Evolutionary conservation across 1,140 invertebrate species (phyloP).

Genomic region (Aleiodes sp.): DNA sequence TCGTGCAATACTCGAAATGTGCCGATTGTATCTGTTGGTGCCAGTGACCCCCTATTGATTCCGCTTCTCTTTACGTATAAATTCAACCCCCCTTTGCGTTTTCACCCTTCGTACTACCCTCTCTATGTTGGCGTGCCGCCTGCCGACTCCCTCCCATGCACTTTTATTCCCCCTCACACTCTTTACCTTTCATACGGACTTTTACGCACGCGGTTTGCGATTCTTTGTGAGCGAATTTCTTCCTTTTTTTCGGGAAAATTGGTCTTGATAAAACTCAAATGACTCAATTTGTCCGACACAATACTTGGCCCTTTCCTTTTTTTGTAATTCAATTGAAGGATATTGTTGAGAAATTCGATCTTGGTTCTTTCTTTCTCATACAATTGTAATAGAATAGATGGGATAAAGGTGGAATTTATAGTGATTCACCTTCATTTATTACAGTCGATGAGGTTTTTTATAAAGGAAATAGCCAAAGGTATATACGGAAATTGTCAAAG

Average conservation of each 20-base stretch:
- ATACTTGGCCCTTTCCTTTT: too few relatives aligned
- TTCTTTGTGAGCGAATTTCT: neutral
- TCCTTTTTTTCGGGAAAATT: neutral
- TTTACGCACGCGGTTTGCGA: neutral
- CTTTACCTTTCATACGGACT: neutral
- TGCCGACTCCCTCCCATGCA: neutral
- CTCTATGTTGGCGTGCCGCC: constrained; percentile 33
- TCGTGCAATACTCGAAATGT: constrained; percentile 51
- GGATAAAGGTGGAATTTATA: too few relatives aligned
- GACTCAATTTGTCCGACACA: neutral
- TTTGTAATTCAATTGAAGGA: too few relatives aligned
- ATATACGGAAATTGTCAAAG: too few relatives aligned
- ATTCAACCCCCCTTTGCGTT: constrained; percentile 16
- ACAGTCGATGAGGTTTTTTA: too few relatives aligned
- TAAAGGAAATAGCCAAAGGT: too few relatives aligned
- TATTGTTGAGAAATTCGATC: too few relatives aligned
- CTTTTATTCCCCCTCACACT: constrained; percentile 27
- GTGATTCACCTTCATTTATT: too few relatives aligned
- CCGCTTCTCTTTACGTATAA: constrained; percentile 36
- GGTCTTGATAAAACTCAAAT: neutral
- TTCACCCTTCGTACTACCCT: constrained; percentile 20
- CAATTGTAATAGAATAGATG: too few relatives aligned
- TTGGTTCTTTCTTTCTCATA: too few relatives aligned
- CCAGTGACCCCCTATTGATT: constrained; percentile 67
- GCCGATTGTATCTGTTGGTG: constrained; percentile 64